Evolutionary conservation across 1,140 invertebrate species (phyloP), one percentile per base, ranked within the genome.

Genomic region (Drosophila nebulosa): DNA sequence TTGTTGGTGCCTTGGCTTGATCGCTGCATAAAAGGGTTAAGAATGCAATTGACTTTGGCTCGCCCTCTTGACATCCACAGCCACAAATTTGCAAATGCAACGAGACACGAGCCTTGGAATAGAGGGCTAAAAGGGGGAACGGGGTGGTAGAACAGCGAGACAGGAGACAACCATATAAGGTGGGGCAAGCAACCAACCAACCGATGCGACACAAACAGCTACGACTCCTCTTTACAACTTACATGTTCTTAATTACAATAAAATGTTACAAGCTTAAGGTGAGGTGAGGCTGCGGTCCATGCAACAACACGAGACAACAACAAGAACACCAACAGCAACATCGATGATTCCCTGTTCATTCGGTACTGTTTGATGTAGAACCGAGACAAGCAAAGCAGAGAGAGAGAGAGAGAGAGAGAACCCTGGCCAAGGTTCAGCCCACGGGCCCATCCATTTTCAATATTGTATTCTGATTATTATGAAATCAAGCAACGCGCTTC

Each of bases 191-290:
- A 50, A 30, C 22, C 69, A 32, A 21, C 55, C 61, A 72, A 50
- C 63, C 50, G 69, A 61, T 39, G 32, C 57, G 66, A 74, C 74
- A 85, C 62, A 72, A 74, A 36, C 69, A 66, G 70, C 70, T 55
- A 86, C 81, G 86, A 88, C 75, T 88, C 71, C 83, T 88, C 83
- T 86, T 86, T 88, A 86, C 83, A 86, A 76, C 83, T 76, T 83
- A 88, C 83, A 88, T 88, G 83, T 88, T 88, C 84, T 88, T 88
- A 88, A 88, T 88, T 88, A 89, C 83, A 89, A 71, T 86, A 78
- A 88, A 88, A 79, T 77, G 75, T 74, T 78, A 78, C 74, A 78
- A 78, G 74, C 83, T 69, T 78, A 88, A 86, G 83, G 83, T 86
- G 83, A 86, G 74, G 69, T 79, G 81, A 69, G 78, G 74, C 79